Percentiles rank a stretch among this genome's conserved stretches.
phyloP scores from a whole-genome alignment of 2,888 invertebrate genomes.

The Trichopria drosophilae region DNA sequence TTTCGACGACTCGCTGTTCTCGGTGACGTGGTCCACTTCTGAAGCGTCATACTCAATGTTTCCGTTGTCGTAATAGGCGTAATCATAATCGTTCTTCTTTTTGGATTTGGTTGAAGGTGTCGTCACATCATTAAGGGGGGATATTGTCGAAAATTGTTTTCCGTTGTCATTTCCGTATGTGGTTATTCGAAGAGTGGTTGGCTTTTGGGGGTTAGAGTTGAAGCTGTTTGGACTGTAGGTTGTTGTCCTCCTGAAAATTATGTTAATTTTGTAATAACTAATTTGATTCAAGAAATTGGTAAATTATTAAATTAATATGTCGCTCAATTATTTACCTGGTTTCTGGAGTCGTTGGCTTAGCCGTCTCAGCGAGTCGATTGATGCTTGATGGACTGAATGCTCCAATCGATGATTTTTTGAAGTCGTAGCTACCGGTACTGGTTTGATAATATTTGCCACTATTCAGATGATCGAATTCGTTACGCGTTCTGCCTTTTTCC shows the following conservation, averaged over 20 bases:
- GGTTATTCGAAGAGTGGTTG: constrained; percentile 52
- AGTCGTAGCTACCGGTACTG: constrained; percentile 49
- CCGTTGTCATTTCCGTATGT: constrained; percentile 55
- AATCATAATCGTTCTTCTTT: constrained; percentile 73
- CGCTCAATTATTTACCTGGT: constrained; percentile 43
- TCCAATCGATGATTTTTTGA: constrained; percentile 46
- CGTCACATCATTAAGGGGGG: constrained; percentile 46
- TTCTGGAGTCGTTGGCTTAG: constrained; percentile 50
- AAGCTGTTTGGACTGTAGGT: constrained; percentile 50
- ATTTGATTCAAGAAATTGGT: no score
- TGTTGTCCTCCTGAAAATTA: constrained; percentile 24
- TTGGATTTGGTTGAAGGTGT: constrained; percentile 57
- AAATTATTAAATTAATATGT: no score
- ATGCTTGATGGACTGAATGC: constrained; percentile 56
- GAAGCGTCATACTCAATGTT: constrained; percentile 58
- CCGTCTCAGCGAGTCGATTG: constrained; percentile 53
- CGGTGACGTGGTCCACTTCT: constrained; percentile 54
- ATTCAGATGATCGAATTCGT: constrained; percentile 41
- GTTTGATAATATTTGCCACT: constrained; percentile 49
- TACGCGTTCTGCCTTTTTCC: constrained; percentile 49
- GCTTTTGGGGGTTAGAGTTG: constrained; percentile 45
- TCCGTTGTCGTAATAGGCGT: constrained; percentile 79
- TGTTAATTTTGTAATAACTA: no score
- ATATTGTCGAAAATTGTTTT: constrained; percentile 50
- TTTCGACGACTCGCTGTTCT: constrained; percentile 53